Percentiles rank a stretch among this genome's conserved stretches.
Conservation (phyloP, 2,797 vertebrate genomes). For the Loriculus beryllinus region DNA sequence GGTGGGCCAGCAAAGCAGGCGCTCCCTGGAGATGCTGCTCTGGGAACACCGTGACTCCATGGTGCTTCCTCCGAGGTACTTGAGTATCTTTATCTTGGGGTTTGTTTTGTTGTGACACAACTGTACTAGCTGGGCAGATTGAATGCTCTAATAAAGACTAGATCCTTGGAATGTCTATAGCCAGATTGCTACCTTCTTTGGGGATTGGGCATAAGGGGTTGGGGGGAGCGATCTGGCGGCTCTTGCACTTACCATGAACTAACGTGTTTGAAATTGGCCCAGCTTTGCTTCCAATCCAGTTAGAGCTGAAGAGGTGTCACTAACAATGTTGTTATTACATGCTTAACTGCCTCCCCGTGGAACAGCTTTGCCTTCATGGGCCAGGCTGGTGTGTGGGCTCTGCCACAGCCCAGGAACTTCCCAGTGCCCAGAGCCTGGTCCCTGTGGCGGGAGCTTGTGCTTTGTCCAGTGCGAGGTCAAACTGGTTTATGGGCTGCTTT, state of each 20-base stretch:
- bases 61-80: slow-evolving; percentile 1
- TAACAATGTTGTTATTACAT: fast-evolving
- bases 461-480: background rate
- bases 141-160: slow-evolving; percentile 62
- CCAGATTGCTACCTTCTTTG: slow-evolving; percentile 60
- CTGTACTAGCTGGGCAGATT: slow-evolving; percentile 60
- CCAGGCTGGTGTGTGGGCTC: background rate
- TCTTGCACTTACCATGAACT: background rate
- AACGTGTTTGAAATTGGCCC: background rate
- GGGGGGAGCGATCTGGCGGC: background rate
- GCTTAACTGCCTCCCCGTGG: background rate
- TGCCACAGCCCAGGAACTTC: background rate
- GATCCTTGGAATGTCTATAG: slow-evolving; percentile 58
- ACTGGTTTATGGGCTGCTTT: background rate
- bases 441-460: background rate
- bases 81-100: background rate
- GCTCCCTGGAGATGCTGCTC: background rate
- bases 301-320: background rate
- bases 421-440: background rate
- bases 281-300: background rate
- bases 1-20: background rate
- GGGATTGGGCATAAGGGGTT: background rate
- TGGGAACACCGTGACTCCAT: background rate
- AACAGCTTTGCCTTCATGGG: background rate
- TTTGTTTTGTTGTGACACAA: background rate